Conservation (phyloP, 2,797 vertebrate genomes). For the Sardinella longiceps region DNA sequence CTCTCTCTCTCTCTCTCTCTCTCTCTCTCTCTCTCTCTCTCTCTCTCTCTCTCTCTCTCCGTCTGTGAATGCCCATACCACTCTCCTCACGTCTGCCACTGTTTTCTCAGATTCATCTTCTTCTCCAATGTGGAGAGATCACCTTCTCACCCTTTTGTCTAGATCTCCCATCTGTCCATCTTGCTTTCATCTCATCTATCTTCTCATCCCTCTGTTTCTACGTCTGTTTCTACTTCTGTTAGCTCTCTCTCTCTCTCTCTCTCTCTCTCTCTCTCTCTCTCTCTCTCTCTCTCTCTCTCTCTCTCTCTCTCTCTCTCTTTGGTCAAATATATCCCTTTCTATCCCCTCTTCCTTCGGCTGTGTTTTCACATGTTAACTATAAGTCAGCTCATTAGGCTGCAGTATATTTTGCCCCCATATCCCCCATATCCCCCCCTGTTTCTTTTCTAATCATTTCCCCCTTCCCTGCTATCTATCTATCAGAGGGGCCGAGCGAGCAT, state of each 20-base stretch:
- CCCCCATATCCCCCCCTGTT: constrained; percentile 45
- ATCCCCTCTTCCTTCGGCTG: background rate
- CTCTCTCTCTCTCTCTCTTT: background rate
- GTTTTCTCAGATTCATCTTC: background rate
- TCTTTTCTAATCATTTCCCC: constrained; percentile 65
- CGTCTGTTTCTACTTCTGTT: constrained; percentile 24
- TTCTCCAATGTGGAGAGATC: background rate
- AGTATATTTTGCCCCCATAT: constrained; percentile 24
- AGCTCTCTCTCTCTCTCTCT: constrained; percentile 5
- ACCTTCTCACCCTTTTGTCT: background rate
- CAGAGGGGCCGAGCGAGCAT: constrained; percentile 63
- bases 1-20: constrained; percentile 23
- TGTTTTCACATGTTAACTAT: background rate
- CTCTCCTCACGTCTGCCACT: no score
- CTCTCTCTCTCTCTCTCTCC: constrained; percentile 27
- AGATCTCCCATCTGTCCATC: background rate
- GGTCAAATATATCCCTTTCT: background rate
- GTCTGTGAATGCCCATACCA: background rate
- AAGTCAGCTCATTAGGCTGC: background rate
- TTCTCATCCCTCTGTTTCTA: background rate
- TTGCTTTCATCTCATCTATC: background rate
- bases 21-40: constrained; percentile 16
- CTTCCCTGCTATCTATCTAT: constrained; percentile 66
- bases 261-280: background rate
- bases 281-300: background rate